phyloP scores from a whole-genome alignment of 2,888 invertebrate species.

The Torymus tubicola region DNA sequence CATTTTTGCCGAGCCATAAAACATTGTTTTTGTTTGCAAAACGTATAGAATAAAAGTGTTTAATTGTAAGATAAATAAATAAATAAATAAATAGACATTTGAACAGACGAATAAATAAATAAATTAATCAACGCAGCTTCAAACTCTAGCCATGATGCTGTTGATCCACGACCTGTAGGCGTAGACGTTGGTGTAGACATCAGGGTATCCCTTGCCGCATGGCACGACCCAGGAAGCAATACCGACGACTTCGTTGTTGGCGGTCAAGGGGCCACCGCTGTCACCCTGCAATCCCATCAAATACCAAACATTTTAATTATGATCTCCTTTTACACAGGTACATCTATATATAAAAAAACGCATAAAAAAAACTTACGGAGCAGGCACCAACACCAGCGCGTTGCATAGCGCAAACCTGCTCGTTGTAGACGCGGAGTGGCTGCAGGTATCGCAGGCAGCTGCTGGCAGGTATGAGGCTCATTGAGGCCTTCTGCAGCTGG shows the following conservation, averaged over 20 bases:
- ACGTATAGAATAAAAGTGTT: no score
- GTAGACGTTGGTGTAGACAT: slow-evolving; percentile 55
- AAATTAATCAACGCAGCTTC: no score
- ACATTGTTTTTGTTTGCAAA: no score
- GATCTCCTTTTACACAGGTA: no score
- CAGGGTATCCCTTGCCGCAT: slow-evolving; percentile 43
- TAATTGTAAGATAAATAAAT: no score
- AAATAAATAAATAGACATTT: no score
- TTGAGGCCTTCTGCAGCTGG: neutral
- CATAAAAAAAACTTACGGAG: slow-evolving; percentile 37
- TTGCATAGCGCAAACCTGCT: slow-evolving; percentile 40
- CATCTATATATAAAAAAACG: no score
- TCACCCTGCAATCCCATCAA: slow-evolving; percentile 57
- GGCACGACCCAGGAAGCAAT: slow-evolving; percentile 47
- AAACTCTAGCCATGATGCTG: neutral
- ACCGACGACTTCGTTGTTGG: slow-evolving; percentile 53
- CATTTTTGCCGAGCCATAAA: no score
- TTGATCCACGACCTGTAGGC: slow-evolving; percentile 10
- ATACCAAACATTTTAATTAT: neutral
- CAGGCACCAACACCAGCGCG: slow-evolving; percentile 39
- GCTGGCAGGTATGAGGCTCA: slow-evolving; percentile 5
- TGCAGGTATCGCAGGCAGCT: neutral
- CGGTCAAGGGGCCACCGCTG: slow-evolving; percentile 59
- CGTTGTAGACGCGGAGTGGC: neutral
- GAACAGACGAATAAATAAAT: no score